These are phyloP conservation scores for Drosophila algonquin DNA, from an alignment of 2,888 invertebrate genomes.

Conservation along the genomic window DNA sequence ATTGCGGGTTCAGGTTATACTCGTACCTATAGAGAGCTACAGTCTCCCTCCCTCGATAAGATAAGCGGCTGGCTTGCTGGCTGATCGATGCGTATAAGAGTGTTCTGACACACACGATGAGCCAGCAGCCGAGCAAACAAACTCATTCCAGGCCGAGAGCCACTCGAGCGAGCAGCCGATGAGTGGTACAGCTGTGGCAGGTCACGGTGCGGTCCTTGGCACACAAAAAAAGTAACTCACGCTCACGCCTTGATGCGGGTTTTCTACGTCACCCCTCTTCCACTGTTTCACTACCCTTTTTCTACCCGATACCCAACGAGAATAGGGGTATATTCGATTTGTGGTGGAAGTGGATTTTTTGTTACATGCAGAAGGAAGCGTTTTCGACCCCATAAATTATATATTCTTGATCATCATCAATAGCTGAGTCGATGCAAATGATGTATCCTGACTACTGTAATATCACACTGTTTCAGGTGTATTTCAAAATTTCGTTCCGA, in stretches of 20 bases:
- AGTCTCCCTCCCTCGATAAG: conserved; percentile 59
- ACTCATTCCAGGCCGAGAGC: conserved; percentile 6
- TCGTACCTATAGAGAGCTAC: conserved; percentile 43
- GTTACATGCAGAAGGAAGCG: no score
- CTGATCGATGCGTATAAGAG: conserved; percentile 46
- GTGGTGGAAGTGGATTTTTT: no score
- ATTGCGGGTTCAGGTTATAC: conserved; percentile 9
- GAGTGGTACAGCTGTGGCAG: conserved; percentile 46
- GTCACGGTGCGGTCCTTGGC: conserved; percentile 59
- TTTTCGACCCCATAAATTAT: no score
- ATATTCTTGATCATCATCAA: no score
- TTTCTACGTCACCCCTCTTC: conserved; percentile 1
- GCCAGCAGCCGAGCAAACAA: conserved; percentile 8
- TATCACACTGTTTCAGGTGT: no score
- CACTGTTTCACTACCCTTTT: conserved; percentile 2
- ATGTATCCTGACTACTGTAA: no score
- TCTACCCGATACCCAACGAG: no score
- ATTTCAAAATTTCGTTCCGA: no score
- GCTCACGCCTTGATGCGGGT: conserved; percentile 29
- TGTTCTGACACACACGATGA: neutral
- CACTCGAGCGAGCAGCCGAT: conserved; percentile 19
- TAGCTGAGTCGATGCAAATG: no score
- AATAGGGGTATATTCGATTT: no score
- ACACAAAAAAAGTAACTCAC: conserved; percentile 12
- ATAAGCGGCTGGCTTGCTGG: conserved; percentile 45